Evolutionary conservation across 2,888 invertebrate species (phyloP).

Genomic region (Xanthorhoe spadicearia): DNA sequence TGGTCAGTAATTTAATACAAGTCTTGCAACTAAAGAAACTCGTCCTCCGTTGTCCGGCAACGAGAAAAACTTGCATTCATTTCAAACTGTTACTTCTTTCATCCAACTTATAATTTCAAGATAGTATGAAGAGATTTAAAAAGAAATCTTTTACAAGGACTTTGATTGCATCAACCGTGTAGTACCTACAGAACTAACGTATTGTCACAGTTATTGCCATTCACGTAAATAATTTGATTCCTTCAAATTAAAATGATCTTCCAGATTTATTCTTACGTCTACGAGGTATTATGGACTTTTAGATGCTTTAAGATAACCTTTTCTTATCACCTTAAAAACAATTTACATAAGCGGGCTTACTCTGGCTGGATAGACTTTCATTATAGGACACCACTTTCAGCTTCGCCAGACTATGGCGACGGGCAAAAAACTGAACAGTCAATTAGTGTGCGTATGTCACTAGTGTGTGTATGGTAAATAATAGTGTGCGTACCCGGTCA

Average conservation of each 20-base stretch:
- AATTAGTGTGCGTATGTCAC: neutral
- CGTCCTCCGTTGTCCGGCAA: neutral
- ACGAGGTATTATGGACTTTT: too few species aligned
- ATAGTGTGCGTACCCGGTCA: conserved; percentile 23
- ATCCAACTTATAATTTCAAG: neutral
- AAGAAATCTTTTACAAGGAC: too few species aligned
- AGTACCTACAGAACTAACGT: too few species aligned
- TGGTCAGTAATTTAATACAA: neutral
- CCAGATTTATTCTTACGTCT: too few species aligned
- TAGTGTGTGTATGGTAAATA: neutral
- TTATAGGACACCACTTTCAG: too few species aligned
- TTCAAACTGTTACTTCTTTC: neutral
- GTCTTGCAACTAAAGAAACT: neutral
- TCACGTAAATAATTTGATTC: too few species aligned
- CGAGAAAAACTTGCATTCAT: neutral
- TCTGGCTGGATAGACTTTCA: too few species aligned
- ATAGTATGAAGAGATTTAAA: too few species aligned
- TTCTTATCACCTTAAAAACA: neutral
- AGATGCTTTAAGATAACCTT: too few species aligned
- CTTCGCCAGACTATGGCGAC: neutral
- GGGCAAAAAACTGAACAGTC: neutral
- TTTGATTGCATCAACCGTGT: too few species aligned
- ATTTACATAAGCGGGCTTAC: neutral
- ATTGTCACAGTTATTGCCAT: too few species aligned
- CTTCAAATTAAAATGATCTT: too few species aligned